Base-by-base conservation (phyloP, 2,797 vertebrate genomes). In the Mormyrus proboscirostris region DNA sequence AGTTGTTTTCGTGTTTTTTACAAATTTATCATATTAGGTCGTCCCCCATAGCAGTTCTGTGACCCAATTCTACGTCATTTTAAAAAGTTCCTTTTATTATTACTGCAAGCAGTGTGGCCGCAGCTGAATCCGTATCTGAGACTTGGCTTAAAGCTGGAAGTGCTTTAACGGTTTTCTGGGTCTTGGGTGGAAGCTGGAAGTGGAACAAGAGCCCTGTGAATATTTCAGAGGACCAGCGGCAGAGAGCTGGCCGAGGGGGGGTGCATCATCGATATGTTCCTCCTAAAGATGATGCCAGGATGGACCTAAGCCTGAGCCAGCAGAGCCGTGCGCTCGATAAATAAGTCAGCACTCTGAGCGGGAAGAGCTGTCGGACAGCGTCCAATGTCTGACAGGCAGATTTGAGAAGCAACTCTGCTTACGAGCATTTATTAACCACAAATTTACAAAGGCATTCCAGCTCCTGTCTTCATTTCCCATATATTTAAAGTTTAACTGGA, bases 341-440 rank as follows among this genome's bases (percentile, higher is more conserved):
- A 96, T 96, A 95, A 96, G 93, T 95, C 91, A 95, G 93, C 91
- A 91, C 91, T 59, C 90, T 91, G 91, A 92, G 90, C 57, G 91
- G 92, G 91, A 92, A 92, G 91, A 88, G 91, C 92, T 92, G 90
- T 91, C 90, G 6, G 90, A 88, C 16, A 88, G 65, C 91, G 90
- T 82, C n/a, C 47, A 92, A 93, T 93, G 92, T 88, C 93, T 93
- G 93, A 92, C 92, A 79, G 73, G 33, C 73, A 33, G 12, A 79
- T 79, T 41, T 2, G 6, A 79, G 38, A 38, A 41, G 73, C 38
- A 19, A 5, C 38, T 41, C 16, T 79, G 73, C 38, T 79, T 41
- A 79, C 73, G 10, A 41, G 73, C 10, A 14, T 33, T 79, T 79
- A 79, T 79, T 79, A 79, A 16, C 73, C 73, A 79, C 73, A 79